phyloP scores from a whole-genome alignment of 2,888 invertebrate genomes.

The Sicus ferrugineus region DNA sequence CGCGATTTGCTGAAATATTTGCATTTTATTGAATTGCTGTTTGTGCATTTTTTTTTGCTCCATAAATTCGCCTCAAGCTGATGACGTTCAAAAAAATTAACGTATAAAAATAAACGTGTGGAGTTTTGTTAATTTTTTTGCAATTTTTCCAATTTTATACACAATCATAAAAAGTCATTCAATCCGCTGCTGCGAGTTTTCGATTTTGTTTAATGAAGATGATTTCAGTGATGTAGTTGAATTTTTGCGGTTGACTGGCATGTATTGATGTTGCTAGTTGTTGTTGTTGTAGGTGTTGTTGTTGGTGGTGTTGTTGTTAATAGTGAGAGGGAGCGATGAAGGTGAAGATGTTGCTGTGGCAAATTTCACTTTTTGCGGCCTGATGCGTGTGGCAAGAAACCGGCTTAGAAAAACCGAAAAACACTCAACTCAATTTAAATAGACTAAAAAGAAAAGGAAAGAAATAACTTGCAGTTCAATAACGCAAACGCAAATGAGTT shows the following conservation, averaged over 20 bases:
- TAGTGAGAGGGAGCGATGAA: neutral
- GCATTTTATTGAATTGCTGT: no score
- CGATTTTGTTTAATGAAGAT: slow-evolving; percentile 23
- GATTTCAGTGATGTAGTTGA: neutral
- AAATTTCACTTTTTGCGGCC: slow-evolving; percentile 27
- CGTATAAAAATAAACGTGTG: neutral
- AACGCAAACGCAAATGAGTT: no score
- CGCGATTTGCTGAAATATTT: no score
- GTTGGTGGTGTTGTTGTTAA: neutral
- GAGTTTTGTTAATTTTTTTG: neutral
- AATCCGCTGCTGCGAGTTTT: slow-evolving; percentile 12
- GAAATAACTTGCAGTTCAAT: no score
- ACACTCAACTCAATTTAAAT: neutral
- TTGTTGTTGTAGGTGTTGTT: neutral
- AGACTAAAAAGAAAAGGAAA: neutral
- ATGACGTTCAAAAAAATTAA: neutral
- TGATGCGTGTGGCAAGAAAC: slow-evolving; percentile 2
- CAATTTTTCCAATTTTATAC: neutral
- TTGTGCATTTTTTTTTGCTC: no score
- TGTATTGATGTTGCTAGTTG: neutral
- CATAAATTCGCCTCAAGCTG: no score
- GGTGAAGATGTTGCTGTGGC: slow-evolving; percentile 12
- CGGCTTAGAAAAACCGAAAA: neutral
- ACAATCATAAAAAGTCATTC: neutral
- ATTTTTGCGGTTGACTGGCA: neutral